Conservation (phyloP, 2,113 vertebrate genomes). For the Psittacula cyanocephala region DNA sequence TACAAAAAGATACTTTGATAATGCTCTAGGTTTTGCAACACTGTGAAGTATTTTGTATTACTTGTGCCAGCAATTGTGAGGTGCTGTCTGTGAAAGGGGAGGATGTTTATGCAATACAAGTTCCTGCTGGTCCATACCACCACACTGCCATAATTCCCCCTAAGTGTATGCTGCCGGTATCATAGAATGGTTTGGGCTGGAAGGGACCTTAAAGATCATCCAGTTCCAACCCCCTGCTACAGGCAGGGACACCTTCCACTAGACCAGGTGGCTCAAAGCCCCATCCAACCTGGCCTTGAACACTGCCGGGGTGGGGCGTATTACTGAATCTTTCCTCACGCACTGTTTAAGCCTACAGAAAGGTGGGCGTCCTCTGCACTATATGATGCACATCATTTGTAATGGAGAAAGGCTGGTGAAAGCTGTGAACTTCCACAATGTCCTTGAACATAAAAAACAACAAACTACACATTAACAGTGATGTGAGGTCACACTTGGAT, state of each 20-base stretch:
- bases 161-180: rapidly evolving
- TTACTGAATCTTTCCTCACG: background rate
- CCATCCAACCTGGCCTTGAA: background rate
- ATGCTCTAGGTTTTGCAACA: background rate
- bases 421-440: background rate
- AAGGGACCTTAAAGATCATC: background rate
- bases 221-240: background rate
- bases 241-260: background rate
- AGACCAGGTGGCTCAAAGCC: background rate
- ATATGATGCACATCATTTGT: background rate
- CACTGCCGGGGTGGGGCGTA: background rate
- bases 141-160: rapidly evolving
- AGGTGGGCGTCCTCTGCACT: background rate
- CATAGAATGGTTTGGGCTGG: background rate
- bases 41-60: background rate
- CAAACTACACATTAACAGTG: background rate
- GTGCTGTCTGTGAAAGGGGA: background rate
- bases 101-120: rapidly evolving
- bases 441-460: background rate
- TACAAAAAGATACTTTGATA: background rate
- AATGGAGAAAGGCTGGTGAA: background rate
- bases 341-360: background rate
- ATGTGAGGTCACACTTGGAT: background rate
- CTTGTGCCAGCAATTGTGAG: background rate
- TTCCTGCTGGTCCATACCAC: background rate